A percentile compares a stretch with the other conserved stretches of the same genome.
These are phyloP conservation scores for Zootermopsis nevadensis DNA, from an alignment of 2,888 invertebrate species.

Conservation along the genomic window DNA sequence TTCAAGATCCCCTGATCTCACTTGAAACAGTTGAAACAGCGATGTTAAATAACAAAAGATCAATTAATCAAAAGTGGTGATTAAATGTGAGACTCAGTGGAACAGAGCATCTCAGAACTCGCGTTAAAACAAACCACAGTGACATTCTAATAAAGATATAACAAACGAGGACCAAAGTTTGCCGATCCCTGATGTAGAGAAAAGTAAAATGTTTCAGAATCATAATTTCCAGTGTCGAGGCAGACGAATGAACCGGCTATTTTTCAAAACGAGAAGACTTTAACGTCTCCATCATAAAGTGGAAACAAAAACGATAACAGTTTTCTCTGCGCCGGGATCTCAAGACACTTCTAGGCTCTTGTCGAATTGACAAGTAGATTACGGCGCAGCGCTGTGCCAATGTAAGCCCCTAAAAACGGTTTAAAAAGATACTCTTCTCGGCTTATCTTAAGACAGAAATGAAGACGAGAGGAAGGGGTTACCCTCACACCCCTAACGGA, in stretches of 20 bases:
- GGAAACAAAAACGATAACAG: background rate
- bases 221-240: background rate
- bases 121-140: too few species aligned
- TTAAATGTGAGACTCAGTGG: too few species aligned
- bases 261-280: background rate
- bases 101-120: too few species aligned
- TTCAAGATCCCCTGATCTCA: too few species aligned
- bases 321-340: background rate
- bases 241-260: background rate
- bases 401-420: slow-evolving; percentile 44
- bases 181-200: background rate
- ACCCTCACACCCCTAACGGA: slow-evolving; percentile 25
- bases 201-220: background rate
- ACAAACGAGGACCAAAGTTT: too few species aligned
- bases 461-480: slow-evolving; percentile 25
- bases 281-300: background rate
- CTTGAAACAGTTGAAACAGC: too few species aligned
- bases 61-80: too few species aligned
- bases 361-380: slow-evolving; percentile 52
- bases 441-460: slow-evolving; percentile 42
- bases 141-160: too few species aligned
- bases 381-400: slow-evolving; percentile 25
- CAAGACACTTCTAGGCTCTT: slow-evolving; percentile 23
- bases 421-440: slow-evolving; percentile 45
- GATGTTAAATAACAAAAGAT: too few species aligned